A percentile compares a stretch with the other conserved stretches of the same genome.
These are phyloP conservation scores for Cheumatopsyche charites DNA, from an alignment of 1,140 invertebrate species.

Conservation along the genomic window DNA sequence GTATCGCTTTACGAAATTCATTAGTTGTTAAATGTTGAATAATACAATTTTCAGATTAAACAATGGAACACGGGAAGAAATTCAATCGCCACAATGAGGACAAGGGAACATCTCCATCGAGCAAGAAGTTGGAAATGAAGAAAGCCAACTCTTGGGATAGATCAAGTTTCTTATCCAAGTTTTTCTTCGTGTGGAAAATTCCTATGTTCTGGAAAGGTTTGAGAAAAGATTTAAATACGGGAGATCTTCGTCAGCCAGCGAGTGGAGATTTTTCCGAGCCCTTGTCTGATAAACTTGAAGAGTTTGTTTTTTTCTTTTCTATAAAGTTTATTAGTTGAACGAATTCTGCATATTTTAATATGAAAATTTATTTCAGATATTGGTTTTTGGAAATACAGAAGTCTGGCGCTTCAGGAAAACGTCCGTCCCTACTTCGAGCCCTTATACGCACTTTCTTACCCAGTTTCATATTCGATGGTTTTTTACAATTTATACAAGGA, in stretches of 20 bases:
- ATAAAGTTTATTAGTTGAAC: slow-evolving; percentile 11
- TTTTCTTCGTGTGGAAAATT: slow-evolving; percentile 55
- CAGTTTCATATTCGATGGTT: slow-evolving; percentile 20
- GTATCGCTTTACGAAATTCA: no score
- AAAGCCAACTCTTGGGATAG: slow-evolving; percentile 40
- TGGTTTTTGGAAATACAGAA: slow-evolving; percentile 15
- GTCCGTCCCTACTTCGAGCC: slow-evolving; percentile 7
- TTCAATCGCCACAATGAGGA: background rate
- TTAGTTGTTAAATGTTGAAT: no score
- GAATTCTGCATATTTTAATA: no score
- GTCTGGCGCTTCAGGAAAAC: background rate
- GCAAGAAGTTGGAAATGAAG: background rate
- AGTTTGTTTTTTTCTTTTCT: slow-evolving; percentile 49
- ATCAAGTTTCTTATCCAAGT: slow-evolving; percentile 54
- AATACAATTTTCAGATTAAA: no score
- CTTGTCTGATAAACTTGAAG: slow-evolving; percentile 54
- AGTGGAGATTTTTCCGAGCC: slow-evolving; percentile 52
- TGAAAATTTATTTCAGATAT: slow-evolving; percentile 30
- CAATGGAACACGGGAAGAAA: no score
- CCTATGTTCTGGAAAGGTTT: slow-evolving; percentile 53
- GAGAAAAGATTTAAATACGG: slow-evolving; percentile 50
- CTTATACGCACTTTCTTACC: slow-evolving; percentile 16
- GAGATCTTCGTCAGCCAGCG: slow-evolving; percentile 54
- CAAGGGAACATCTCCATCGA: background rate
- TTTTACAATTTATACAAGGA: slow-evolving; percentile 21